Conservation (phyloP, 1,140 invertebrate genomes). For the Neodiprion fabricii region DNA sequence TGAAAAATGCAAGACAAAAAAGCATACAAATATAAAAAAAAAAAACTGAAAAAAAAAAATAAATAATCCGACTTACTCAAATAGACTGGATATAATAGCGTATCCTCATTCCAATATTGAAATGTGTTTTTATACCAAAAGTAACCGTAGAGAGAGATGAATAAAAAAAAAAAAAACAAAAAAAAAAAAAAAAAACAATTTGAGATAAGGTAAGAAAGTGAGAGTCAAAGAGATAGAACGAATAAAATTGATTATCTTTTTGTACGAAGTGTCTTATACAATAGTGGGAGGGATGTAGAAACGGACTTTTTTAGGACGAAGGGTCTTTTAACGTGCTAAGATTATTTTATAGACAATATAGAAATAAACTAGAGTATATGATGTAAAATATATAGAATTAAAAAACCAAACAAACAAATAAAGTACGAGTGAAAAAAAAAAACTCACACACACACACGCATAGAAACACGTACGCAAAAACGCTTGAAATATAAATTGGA, state of each 20-base stretch:
- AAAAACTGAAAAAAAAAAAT: not conserved
- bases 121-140: conserved; percentile 54
- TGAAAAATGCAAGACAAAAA: conserved; percentile 1
- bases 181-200: not conserved
- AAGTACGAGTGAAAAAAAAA: not conserved
- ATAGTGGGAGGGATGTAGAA: not conserved
- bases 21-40: not conserved
- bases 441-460: not conserved
- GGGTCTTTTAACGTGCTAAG: conserved; percentile 7
- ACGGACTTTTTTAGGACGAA: not conserved
- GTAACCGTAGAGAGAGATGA: not conserved
- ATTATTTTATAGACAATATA: not conserved
- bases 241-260: conserved; percentile 33
- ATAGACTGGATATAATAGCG: conserved; percentile 41
- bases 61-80: conserved; percentile 19
- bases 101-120: conserved; percentile 51
- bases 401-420: not conserved
- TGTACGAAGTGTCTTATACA: conserved; percentile 54
- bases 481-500: not conserved
- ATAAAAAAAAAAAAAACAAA: not conserved
- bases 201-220: not conserved
- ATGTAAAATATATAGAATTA: not conserved
- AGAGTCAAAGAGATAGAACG: not conserved
- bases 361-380: not conserved
- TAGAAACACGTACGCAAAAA: not conserved